A percentile compares a stretch with the other conserved stretches of the same genome.
Conservation (phyloP, 2,797 vertebrate genomes). For the Molossus molossus region DNA sequence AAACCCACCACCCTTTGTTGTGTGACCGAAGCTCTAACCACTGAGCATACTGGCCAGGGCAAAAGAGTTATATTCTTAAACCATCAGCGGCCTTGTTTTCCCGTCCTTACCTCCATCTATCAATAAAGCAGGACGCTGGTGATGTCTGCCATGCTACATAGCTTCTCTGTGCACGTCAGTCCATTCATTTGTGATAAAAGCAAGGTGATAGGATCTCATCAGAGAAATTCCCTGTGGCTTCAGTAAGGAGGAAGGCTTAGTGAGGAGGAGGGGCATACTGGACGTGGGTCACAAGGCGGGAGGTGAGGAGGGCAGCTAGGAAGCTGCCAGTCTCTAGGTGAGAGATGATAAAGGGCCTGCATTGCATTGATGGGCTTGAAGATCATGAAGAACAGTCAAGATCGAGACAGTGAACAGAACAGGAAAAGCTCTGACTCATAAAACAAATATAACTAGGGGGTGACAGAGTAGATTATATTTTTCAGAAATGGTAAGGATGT, state of each 20-base stretch:
- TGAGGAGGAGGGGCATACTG: no score
- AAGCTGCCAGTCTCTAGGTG: not conserved
- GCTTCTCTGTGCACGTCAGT: not conserved
- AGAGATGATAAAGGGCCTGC: not conserved
- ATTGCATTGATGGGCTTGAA: not conserved
- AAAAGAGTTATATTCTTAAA: not conserved
- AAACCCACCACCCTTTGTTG: no score
- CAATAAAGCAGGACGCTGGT: not conserved
- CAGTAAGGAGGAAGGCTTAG: not conserved
- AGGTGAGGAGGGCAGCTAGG: not conserved
- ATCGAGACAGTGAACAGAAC: not conserved
- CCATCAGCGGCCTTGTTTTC: not conserved
- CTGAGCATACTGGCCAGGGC: no score
- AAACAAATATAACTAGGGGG: not conserved
- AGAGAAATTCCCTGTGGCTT: not conserved
- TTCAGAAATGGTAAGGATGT: not conserved
- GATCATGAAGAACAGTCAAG: not conserved
- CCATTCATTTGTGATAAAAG: not conserved
- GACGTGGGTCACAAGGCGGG: no score
- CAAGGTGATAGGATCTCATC: not conserved
- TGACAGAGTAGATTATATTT: not conserved
- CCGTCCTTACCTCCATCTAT: not conserved
- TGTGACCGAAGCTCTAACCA: no score
- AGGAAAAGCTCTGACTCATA: constrained; percentile 1
- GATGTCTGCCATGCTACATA: not conserved